phyloP scores from a whole-genome alignment of 2,797 vertebrate genomes.

The Cirrhinus molitorella region DNA sequence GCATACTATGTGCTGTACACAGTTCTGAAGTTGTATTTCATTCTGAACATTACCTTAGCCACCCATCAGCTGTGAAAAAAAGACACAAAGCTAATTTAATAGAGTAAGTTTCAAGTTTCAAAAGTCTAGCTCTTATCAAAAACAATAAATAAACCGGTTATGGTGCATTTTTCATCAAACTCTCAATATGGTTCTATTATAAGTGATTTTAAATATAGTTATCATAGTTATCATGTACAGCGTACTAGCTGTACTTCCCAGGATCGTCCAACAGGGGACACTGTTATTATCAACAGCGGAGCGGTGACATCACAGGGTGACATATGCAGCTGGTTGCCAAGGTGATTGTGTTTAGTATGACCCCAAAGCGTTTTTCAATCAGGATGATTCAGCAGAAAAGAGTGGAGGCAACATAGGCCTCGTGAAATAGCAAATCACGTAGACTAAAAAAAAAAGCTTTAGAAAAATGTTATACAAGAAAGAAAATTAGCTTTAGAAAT shows the following conservation, averaged over 20 bases:
- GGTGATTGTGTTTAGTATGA: conserved; percentile 71
- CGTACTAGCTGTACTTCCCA: not conserved
- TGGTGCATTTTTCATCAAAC: too few species aligned
- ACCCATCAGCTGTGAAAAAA: too few species aligned
- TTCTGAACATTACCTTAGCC: too few species aligned
- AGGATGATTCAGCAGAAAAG: conserved; percentile 76
- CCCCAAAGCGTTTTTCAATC: conserved; percentile 62
- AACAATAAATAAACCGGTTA: too few species aligned
- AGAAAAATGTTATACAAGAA: not conserved
- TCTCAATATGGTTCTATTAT: too few species aligned
- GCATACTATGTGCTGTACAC: too few species aligned
- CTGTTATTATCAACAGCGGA: conserved; percentile 19
- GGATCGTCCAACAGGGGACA: conserved; percentile 60
- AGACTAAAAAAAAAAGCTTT: not conserved
- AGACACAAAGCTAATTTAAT: too few species aligned
- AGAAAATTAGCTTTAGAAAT: conserved; percentile 18
- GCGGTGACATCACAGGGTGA: conserved; percentile 70
- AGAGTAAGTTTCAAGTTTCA: too few species aligned
- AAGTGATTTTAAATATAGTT: too few species aligned
- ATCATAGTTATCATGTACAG: too few species aligned
- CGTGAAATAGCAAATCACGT: conserved; percentile 9
- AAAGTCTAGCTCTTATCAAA: too few species aligned
- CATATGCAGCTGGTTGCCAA: conserved; percentile 71
- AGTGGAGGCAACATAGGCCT: conserved; percentile 1
- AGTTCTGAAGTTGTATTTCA: too few species aligned